Conservation (phyloP, 2,888 invertebrate species). For the Heliconius charithonia region DNA sequence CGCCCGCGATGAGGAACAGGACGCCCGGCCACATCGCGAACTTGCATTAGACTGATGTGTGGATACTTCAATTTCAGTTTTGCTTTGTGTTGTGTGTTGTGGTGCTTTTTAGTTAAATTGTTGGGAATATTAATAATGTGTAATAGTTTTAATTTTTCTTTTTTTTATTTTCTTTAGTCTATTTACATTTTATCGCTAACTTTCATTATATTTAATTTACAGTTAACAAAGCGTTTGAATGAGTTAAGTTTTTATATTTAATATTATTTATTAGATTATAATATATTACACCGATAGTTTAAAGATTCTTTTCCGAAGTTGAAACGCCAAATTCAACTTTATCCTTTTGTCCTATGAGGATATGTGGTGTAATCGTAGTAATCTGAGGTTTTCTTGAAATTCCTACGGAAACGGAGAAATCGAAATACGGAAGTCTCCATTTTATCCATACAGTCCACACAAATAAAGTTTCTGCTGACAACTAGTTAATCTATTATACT, state of each 20-base stretch:
- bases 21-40: slow-evolving; percentile 75
- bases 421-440: no score
- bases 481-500: slow-evolving; percentile 17
- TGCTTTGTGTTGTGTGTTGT: background rate
- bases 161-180: background rate
- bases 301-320: no score
- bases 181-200: background rate
- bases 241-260: background rate
- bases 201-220: background rate
- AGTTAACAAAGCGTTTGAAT: no score
- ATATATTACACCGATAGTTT: no score
- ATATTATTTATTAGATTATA: background rate
- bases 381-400: no score
- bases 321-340: no score
- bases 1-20: slow-evolving; percentile 62
- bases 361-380: no score
- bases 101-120: background rate
- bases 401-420: no score
- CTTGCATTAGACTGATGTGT: slow-evolving; percentile 58
- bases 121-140: background rate
- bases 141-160: background rate
- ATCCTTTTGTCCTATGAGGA: no score
- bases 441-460: background rate
- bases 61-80: background rate
- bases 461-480: background rate